Evolutionary conservation across 1,140 invertebrate genomes (phyloP), one percentile per base, ranked within the genome.

Genomic region (Episyrphus balteatus): DNA sequence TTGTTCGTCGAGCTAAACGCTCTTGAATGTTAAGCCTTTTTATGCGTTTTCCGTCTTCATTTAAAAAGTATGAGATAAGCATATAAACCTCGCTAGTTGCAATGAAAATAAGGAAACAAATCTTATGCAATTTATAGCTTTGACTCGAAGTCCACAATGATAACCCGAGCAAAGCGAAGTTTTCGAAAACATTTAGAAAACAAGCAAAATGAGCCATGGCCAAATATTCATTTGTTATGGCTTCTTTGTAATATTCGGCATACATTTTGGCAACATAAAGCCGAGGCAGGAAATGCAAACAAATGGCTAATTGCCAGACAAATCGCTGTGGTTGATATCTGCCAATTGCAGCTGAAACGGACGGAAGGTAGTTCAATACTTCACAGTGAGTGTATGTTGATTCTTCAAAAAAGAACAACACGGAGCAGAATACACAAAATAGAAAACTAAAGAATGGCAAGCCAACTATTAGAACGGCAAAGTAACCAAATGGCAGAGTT

Each of bases 291-390:
- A 84, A 78, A 71, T 96, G 92, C 40, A 87, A 59, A 13, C 82
- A 83, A 49, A 97, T 88, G 13, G 87, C 83, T 42, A 78, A 67
- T 55, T 84, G 81, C 88, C 93, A 98, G 17, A 98, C 76, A 56
- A 90, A 82, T 56, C 78, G 80, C 66, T 97, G 92, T 0, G 91
- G 90, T 44, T 79, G 79, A 69, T 88, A 95, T 56, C 84, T 84
- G 13, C 92, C 91, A 61, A 96, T 93, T 3, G 92, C 88, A 31
- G 93, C 87, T 43, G 92, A 96, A 56, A 97, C 86, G 5, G 93
- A 96, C 40, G 93, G 93, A 45, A 97, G 75, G 55, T 88, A 82
- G 71, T 98, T 97, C 46, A 76, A 75, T 19, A 91, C 86, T 73
- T 86, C 74, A 66, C 91, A 94, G 63, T 92, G 88, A 1, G 90